Conservation (phyloP, 1,140 invertebrate genomes). For the Phocides pigmalion region DNA sequence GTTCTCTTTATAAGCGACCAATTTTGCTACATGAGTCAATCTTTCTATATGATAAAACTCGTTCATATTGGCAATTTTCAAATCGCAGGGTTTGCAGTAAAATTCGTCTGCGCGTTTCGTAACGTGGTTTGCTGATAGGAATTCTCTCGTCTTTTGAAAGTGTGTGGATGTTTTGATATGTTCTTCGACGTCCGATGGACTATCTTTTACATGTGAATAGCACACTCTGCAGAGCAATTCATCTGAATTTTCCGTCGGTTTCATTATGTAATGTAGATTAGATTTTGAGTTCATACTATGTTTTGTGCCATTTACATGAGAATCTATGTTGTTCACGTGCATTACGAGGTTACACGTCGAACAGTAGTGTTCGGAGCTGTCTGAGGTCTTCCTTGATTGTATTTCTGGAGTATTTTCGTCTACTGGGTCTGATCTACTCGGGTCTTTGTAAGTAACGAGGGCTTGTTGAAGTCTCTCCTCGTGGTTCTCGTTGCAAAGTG, state of each 20-base stretch:
- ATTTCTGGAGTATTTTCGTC: background rate
- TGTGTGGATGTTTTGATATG: slow-evolving; percentile 29
- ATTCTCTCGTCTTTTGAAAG: background rate
- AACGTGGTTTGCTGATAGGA: background rate
- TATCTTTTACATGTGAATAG: slow-evolving; percentile 29
- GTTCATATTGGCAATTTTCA: background rate
- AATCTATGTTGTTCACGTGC: slow-evolving; percentile 2
- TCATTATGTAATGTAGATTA: slow-evolving; percentile 9
- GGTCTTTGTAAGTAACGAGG: background rate
- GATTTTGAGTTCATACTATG: background rate
- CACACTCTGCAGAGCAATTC: slow-evolving; percentile 33
- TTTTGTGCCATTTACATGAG: slow-evolving; percentile 4
- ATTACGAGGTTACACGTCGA: background rate
- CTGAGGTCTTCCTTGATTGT: background rate
- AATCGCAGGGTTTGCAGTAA: slow-evolving; percentile 16
- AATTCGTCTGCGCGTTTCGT: background rate
- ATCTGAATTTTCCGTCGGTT: background rate
- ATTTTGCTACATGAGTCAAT: background rate
- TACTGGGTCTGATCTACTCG: background rate
- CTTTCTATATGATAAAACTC: slow-evolving; percentile 26
- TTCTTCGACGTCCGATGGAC: slow-evolving; percentile 8
- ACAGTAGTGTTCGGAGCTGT: slow-evolving; percentile 7
- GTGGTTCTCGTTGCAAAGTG: slow-evolving; percentile 21
- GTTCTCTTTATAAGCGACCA: background rate
- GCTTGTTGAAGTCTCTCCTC: slow-evolving; percentile 10